Conservation (phyloP, 2,797 vertebrate species). For the Potorous gilbertii region DNA sequence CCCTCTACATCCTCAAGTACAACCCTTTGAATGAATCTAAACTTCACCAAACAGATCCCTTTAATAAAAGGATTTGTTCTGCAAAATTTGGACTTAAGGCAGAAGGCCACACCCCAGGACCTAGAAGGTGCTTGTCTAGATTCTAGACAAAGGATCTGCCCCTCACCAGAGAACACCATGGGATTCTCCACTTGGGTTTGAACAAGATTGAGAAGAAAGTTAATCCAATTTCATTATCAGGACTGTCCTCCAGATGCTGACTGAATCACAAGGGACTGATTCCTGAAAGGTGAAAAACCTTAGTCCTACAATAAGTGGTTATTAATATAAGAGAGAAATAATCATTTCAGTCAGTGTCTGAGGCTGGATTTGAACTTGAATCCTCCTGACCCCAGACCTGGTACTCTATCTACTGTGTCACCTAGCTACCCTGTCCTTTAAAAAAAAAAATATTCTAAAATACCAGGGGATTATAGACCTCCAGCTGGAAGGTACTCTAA, state of each 20-base stretch:
- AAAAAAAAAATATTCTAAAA: too few relatives aligned
- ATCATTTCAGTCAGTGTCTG: neutral
- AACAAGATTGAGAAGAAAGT: neutral
- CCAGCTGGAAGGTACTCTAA: too few relatives aligned
- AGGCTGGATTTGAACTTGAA: neutral
- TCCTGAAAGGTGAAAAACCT: neutral
- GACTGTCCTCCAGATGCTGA: neutral
- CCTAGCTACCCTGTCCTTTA: neutral
- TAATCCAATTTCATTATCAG: neutral
- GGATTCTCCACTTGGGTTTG: neutral
- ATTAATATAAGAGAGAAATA: neutral
- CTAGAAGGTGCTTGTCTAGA: too few relatives aligned
- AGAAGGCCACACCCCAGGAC: too few relatives aligned
- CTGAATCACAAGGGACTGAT: neutral
- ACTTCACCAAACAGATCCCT: too few relatives aligned
- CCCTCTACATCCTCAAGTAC: too few relatives aligned
- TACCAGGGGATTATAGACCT: too few relatives aligned
- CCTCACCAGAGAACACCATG: too few relatives aligned
- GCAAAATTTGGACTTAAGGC: too few relatives aligned
- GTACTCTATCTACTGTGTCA: neutral
- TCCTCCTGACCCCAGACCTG: neutral
- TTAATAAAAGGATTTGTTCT: too few relatives aligned
- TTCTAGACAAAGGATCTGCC: too few relatives aligned
- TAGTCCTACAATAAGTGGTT: neutral
- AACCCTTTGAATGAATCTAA: too few relatives aligned